A percentile compares a stretch with the other conserved stretches of the same genome.
Conservation (phyloP, 2,888 invertebrate species). For the Protophormia terraenovae region DNA sequence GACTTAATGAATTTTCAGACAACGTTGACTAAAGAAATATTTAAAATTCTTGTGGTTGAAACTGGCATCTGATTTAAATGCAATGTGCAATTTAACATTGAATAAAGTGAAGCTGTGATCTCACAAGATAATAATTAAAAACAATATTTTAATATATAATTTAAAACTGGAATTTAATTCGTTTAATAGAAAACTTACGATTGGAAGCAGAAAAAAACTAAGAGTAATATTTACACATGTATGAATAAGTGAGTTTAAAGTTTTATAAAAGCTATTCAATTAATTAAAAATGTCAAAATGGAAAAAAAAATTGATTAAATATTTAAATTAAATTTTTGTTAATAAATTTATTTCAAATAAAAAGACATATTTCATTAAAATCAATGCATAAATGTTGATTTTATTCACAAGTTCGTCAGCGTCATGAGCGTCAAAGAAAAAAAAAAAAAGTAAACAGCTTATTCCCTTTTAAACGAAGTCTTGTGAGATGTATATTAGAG, state of each 20-base stretch:
- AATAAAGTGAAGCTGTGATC: not conserved
- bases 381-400: no score
- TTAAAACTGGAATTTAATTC: not conserved
- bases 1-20: slow-evolving; percentile 1
- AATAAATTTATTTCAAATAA: not conserved
- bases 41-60: not conserved
- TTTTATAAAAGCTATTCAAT: no score
- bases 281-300: not conserved
- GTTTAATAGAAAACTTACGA: not conserved
- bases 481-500: no score
- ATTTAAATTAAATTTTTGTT: not conserved
- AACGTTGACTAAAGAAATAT: slow-evolving; percentile 26
- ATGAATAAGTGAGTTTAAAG: no score
- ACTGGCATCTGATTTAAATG: not conserved
- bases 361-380: no score
- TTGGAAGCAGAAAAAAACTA: not conserved
- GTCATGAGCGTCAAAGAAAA: no score
- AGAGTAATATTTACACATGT: not conserved
- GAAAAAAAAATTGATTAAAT: not conserved
- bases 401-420: no score
- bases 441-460: no score
- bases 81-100: no score
- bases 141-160: not conserved
- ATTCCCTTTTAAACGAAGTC: no score
- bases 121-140: not conserved